Percentiles rank a stretch among this genome's conserved stretches.
These are phyloP conservation scores for Heteromurus nitidus DNA, from an alignment of 2,888 invertebrate genomes.

Conservation along the genomic window DNA sequence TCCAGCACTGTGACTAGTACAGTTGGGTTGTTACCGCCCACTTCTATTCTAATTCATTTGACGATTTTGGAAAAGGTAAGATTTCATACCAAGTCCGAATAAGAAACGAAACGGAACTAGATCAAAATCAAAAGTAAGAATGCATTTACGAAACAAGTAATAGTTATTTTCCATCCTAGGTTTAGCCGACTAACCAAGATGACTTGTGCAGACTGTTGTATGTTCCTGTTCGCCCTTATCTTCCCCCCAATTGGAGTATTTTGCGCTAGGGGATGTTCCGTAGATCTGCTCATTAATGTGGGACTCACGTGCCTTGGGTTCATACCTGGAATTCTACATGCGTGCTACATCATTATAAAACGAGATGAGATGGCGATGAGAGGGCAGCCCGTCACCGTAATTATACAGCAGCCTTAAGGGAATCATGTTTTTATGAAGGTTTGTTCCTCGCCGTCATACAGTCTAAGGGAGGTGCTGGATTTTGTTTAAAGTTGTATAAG, in stretches of 20 bases:
- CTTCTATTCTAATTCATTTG: too few relatives aligned
- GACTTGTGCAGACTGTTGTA: constrained; percentile 60
- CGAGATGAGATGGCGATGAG: not conserved
- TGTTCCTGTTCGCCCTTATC: constrained; percentile 54
- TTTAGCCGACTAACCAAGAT: constrained; percentile 16
- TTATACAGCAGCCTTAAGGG: constrained; percentile 42
- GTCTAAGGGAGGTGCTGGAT: not conserved
- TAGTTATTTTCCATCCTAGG: not conserved
- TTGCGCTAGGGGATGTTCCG: constrained; percentile 16
- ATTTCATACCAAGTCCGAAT: too few relatives aligned
- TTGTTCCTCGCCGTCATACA: too few relatives aligned
- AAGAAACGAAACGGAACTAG: not conserved
- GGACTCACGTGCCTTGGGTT: constrained; percentile 23
- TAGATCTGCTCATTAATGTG: constrained; percentile 3
- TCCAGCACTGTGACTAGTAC: too few relatives aligned
- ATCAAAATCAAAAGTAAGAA: not conserved
- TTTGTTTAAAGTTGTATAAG: not conserved
- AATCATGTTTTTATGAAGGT: too few relatives aligned
- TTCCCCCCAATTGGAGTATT: constrained; percentile 39
- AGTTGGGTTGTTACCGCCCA: too few relatives aligned
- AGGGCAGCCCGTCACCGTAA: constrained; percentile 44
- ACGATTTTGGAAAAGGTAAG: not conserved
- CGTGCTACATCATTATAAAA: constrained; percentile 21
- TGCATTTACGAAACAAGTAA: not conserved
- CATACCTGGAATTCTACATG: constrained; percentile 15